A percentile compares a stretch with the other conserved stretches of the same genome.
These are phyloP conservation scores for Gymnocheta viridis DNA, from an alignment of 2,888 invertebrate genomes.

Conservation along the genomic window DNA sequence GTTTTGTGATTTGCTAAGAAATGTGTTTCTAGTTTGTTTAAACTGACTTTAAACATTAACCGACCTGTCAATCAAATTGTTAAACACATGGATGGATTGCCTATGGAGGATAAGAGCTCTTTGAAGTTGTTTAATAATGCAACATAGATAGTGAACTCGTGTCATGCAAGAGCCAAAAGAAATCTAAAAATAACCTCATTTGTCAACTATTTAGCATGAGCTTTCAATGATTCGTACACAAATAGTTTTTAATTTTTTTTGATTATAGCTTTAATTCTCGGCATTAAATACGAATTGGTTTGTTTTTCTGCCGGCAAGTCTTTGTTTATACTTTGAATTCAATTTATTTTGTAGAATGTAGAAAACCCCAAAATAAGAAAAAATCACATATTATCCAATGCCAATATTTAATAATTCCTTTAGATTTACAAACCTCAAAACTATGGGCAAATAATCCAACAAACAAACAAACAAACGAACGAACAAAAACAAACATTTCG, in stretches of 20 bases:
- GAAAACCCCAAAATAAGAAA: neutral
- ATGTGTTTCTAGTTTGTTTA: slow-evolving; percentile 49
- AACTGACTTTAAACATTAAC: slow-evolving; percentile 61
- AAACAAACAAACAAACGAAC: neutral
- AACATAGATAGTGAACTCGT: slow-evolving; percentile 44
- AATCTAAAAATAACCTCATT: slow-evolving; percentile 65
- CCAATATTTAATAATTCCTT: neutral
- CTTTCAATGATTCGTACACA: slow-evolving; percentile 65
- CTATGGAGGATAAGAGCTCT: slow-evolving; percentile 43
- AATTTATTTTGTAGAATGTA: neutral
- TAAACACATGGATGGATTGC: slow-evolving; percentile 30
- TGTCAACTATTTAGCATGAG: slow-evolving; percentile 70
- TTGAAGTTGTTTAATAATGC: slow-evolving; percentile 62
- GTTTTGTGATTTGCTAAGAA: slow-evolving; percentile 39
- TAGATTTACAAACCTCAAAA: neutral
- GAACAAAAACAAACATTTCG: slow-evolving; percentile 1
- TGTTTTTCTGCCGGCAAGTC: neutral
- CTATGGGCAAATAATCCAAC: neutral
- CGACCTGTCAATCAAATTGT: slow-evolving; percentile 61
- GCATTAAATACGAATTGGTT: neutral
- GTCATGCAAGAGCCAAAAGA: slow-evolving; percentile 43
- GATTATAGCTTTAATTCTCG: neutral
- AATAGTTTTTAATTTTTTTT: slow-evolving; percentile 63
- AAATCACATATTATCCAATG: neutral
- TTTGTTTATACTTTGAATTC: neutral